These are phyloP conservation scores for Yponomeuta malinellus DNA, from an alignment of 2,888 invertebrate genomes.

Conservation along the genomic window DNA sequence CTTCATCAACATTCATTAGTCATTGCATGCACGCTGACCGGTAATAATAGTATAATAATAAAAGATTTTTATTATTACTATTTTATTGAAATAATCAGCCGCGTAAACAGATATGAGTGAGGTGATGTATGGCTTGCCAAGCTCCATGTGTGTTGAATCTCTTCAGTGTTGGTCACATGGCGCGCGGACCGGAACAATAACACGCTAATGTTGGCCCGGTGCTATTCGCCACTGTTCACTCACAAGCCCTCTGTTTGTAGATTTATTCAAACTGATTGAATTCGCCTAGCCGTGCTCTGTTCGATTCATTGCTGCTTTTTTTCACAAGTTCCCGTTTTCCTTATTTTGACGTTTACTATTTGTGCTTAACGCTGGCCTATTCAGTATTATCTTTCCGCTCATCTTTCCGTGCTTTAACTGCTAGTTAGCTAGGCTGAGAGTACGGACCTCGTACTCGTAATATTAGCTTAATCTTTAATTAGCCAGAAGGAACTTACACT, in stretches of 20 bases:
- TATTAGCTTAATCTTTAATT: constrained; percentile 2
- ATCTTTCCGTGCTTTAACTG: neutral
- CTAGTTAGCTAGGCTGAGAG: neutral
- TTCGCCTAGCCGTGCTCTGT: neutral
- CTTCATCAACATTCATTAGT: too few species aligned
- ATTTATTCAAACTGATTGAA: constrained; percentile 3
- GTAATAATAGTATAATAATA: too few species aligned
- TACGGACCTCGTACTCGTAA: neutral
- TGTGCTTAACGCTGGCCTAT: neutral
- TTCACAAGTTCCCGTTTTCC: neutral
- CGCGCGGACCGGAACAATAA: neutral
- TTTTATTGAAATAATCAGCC: neutral
- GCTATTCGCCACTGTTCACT: neutral
- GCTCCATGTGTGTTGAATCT: neutral
- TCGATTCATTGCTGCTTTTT: neutral
- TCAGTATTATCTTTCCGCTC: neutral
- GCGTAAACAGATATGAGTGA: too few species aligned
- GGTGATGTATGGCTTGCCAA: neutral
- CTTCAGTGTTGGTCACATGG: neutral
- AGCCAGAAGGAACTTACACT: neutral
- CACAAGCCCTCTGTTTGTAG: neutral
- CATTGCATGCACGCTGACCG: too few species aligned
- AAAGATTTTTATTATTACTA: neutral
- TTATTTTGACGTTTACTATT: neutral
- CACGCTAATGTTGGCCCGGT: neutral